phyloP scores from a whole-genome alignment of 1,140 invertebrate species.

The Carposina sasakii region DNA sequence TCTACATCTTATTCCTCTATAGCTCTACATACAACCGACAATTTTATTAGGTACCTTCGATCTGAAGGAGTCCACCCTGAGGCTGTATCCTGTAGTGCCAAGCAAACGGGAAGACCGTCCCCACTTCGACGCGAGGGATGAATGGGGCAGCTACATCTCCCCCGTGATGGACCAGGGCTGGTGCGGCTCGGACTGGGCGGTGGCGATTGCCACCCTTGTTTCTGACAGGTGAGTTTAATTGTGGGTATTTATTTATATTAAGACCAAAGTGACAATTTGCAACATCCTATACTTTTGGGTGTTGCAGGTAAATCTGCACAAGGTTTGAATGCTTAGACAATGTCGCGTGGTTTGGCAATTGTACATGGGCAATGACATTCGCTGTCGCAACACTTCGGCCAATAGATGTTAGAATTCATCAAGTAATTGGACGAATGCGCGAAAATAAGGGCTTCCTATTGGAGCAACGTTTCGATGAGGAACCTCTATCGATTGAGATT shows the following conservation, averaged over 20 bases:
- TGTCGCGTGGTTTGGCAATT: no score
- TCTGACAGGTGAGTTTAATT: slow-evolving; percentile 76
- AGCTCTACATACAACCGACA: not conserved
- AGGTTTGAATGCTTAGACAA: no score
- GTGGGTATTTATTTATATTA: no score
- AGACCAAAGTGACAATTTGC: not conserved
- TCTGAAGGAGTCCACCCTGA: slow-evolving; percentile 74
- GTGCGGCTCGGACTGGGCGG: slow-evolving; percentile 94
- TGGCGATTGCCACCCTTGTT: slow-evolving; percentile 87
- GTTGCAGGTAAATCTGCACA: not conserved
- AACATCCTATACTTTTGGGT: not conserved
- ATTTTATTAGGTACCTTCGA: slow-evolving; percentile 71
- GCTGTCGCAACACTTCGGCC: no score
- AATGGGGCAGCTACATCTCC: slow-evolving; percentile 83
- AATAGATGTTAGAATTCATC: no score
- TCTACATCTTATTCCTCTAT: not conserved
- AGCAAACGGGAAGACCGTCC: slow-evolving; percentile 76
- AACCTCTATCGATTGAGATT: no score
- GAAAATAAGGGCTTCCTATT: no score
- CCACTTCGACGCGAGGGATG: slow-evolving; percentile 81
- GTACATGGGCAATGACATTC: no score
- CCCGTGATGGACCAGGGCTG: slow-evolving; percentile 90
- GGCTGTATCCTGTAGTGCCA: slow-evolving; percentile 80
- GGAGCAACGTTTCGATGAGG: no score
- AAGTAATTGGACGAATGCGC: no score